phyloP scores from a whole-genome alignment of 2,888 invertebrate species.

The Hirtodrosophila histrioides region DNA sequence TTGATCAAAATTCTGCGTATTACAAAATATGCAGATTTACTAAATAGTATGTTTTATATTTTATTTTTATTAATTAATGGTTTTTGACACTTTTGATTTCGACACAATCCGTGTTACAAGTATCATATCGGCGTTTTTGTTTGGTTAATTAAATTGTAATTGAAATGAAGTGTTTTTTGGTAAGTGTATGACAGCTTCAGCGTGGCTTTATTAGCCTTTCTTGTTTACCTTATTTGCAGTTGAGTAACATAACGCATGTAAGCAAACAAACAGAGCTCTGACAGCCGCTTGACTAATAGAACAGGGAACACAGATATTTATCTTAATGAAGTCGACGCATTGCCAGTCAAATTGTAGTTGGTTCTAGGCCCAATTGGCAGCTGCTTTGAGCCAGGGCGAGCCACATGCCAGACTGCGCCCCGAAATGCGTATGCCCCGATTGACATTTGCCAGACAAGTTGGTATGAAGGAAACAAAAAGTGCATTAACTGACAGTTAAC shows the following conservation, averaged over 20 bases:
- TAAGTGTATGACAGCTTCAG: too few relatives aligned
- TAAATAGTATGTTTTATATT: too few relatives aligned
- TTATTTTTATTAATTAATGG: too few relatives aligned
- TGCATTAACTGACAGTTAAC: slow-evolving; percentile 30
- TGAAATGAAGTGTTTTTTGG: too few relatives aligned
- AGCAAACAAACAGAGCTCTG: slow-evolving; percentile 48
- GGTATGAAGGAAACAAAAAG: slow-evolving; percentile 5
- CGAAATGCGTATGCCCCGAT: slow-evolving; percentile 69
- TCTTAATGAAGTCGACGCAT: slow-evolving; percentile 61
- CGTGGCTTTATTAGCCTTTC: background rate
- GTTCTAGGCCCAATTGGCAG: slow-evolving; percentile 45
- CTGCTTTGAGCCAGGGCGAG: slow-evolving; percentile 46
- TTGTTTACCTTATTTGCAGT: background rate
- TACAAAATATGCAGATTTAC: too few relatives aligned
- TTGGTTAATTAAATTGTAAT: too few relatives aligned
- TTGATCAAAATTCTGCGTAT: too few relatives aligned
- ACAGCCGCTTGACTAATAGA: slow-evolving; percentile 57
- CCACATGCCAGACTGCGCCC: slow-evolving; percentile 58
- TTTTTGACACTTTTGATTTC: too few relatives aligned
- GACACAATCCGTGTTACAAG: too few relatives aligned
- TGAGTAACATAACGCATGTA: slow-evolving; percentile 5
- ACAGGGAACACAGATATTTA: slow-evolving; percentile 63
- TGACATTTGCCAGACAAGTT: slow-evolving; percentile 66
- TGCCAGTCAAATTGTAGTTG: slow-evolving; percentile 44
- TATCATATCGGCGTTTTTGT: too few relatives aligned